Base-by-base conservation (phyloP, 2,113 vertebrate genomes). In the Pelodiscus sinensis region DNA sequence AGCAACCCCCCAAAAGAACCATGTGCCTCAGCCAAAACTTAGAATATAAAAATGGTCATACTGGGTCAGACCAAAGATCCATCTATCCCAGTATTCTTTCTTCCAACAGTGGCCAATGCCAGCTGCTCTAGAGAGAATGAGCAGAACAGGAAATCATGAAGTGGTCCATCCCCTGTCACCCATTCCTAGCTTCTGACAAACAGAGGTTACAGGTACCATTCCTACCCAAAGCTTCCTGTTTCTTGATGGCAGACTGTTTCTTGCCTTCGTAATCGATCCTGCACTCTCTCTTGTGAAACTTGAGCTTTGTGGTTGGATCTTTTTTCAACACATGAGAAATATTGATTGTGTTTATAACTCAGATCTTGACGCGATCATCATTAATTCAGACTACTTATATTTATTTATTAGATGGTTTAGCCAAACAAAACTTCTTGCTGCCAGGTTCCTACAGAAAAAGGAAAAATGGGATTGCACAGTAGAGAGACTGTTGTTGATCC, bases 371-470 rank as follows among this genome's bases (percentile, higher is more conserved):
- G 65, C 31, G 81, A 58, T 12, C 29, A 13, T 81, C 84, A 0
- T 0, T 85, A 90, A 18, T 58, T 24, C 14, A 1, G 3, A 44
- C 27, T 35, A 8, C 27, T 86, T 71, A 24, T 75, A 0, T 93
- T 38, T 82, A 16, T 85, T 92, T 82, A 16, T 85, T 92, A 6
- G 27, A 3, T 21, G 38, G 44, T 16, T 3, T 44, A 68, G 12
- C 29, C 52, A 89, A 86, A 80, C 7, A 18, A 56, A 57, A 78
- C 25, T 38, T 60, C 86, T 79, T 14, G 4, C 2, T 55, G 80
- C 7, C 52, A 91, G 52, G 44, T 29, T 56, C 27, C 29, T 19
- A 13, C 0, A 0, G 73, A 5, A 85, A 3, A 60, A 57, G 82
- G 38, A 52, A 73, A 68, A 9, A 21, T 22, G 62, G 86, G 31